Evolutionary conservation across 2,888 invertebrate species (phyloP), one percentile per base, ranked within the genome.

Genomic region (Hirtodrosophila histrioides): DNA sequence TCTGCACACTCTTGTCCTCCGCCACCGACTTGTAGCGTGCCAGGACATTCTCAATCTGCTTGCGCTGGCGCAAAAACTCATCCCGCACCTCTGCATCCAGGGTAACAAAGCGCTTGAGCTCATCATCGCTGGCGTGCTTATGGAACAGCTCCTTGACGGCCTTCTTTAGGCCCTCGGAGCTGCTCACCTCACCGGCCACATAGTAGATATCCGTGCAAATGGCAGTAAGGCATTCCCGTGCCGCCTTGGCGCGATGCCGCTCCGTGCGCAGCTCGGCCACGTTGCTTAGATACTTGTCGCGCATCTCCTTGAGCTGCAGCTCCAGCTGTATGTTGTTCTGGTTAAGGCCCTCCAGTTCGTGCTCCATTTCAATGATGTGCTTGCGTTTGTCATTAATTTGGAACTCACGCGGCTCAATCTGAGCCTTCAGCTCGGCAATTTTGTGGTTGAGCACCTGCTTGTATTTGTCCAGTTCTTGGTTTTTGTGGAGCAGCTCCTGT

Each of bases 371-470:
- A 46, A 93, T 93, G 50, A 96, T 96, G 89, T 97, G 96, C 67
- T 95, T 93, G 82, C 96, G 95, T 92, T 96, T 95, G 78, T 95
- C 95, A 89, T 95, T 95, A 78, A 98, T 97, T 86, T 96, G 96
- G 70, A 94, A 94, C 88, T 97, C 97, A 76, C 95, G 94, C 0
- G 97, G 97, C 88, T 97, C 96, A 86, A 98, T 96, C 92, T 95
- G 95, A 86, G 95, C 95, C 90, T 96, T 96, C 23, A 98, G 91
- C 86, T 98, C 97, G 31, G 95, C 95, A 63, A 98, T 97, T 91
- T 97, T 97, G 89, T 97, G 97, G 88, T 96, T 96, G 33, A 98
- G 92, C 1, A 98, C 97, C 90, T 97, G 97, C 89, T 97, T 97
- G 90, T 96, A 97, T 90, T 98, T 98, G 89, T 98, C 97, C 69